These are phyloP conservation scores for Beaufortia kweichowensis DNA, from an alignment of 2,113 vertebrate species.

Conservation along the genomic window DNA sequence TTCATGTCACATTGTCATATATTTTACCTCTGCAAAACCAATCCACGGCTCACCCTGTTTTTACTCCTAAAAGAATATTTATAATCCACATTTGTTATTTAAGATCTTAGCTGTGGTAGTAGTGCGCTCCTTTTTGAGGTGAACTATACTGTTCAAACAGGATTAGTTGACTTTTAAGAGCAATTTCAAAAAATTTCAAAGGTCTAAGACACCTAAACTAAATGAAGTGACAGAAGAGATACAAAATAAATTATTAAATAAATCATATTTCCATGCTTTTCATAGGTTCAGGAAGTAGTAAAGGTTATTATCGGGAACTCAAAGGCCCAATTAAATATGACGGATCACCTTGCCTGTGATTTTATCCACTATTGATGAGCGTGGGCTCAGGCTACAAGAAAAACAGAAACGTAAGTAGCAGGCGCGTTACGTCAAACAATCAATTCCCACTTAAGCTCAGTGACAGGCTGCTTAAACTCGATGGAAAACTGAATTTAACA, in stretches of 20 bases:
- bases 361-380: conserved; percentile 27
- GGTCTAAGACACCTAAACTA: not conserved
- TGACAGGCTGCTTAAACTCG: conserved; percentile 1
- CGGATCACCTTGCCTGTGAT: conserved; percentile 21
- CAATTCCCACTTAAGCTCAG: conserved; percentile 10
- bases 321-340: conserved; percentile 24
- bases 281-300: not conserved
- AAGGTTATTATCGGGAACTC: conserved; percentile 14
- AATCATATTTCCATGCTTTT: not conserved
- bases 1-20: not conserved
- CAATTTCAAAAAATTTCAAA: not conserved
- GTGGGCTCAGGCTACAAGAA: conserved; percentile 24
- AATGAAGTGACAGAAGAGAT: not conserved
- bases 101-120: not conserved
- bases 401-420: conserved; percentile 6
- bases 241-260: not conserved
- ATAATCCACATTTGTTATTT: not conserved
- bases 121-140: not conserved
- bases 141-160: not conserved
- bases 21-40: not conserved
- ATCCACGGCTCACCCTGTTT: not conserved
- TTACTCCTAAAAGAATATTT: conserved; percentile 9
- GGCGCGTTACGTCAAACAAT: not conserved
- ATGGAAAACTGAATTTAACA: conserved; percentile 29
- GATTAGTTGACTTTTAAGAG: not conserved